These are phyloP conservation scores for Amphiprion ocellaris DNA, from an alignment of 2,113 vertebrate genomes.

Conservation along the genomic window DNA sequence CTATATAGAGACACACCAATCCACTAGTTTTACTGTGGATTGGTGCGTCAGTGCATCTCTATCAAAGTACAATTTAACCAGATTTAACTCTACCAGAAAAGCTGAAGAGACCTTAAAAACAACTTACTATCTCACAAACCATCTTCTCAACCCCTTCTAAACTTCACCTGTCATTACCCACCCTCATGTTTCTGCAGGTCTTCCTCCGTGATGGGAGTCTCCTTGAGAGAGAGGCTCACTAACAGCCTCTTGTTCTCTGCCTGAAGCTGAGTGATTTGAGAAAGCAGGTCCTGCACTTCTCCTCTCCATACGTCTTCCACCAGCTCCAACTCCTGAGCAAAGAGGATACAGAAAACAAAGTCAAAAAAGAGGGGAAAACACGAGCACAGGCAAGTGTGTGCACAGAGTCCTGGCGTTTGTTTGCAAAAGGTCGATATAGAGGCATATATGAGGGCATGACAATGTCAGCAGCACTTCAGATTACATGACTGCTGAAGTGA, in stretches of 20 bases:
- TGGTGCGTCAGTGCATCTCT: too few species aligned
- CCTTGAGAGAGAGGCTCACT: conserved; percentile 88
- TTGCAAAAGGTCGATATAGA: background rate
- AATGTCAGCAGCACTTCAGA: too few species aligned
- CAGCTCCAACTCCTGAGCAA: conserved; percentile 89
- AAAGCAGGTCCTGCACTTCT: conserved; percentile 93
- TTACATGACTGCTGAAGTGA: too few species aligned
- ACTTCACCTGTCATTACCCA: conserved; percentile 54
- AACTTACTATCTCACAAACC: background rate
- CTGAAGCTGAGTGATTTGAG: conserved; percentile 92
- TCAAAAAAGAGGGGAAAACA: background rate
- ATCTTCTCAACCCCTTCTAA: background rate
- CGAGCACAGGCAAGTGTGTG: background rate
- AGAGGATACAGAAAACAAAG: background rate
- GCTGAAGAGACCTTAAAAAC: too few species aligned
- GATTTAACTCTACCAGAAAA: too few species aligned
- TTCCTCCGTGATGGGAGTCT: conserved; percentile 86
- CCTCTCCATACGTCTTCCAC: conserved; percentile 95
- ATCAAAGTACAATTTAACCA: too few species aligned
- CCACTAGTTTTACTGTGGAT: too few species aligned
- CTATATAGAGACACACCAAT: background rate
- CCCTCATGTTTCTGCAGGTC: conserved; percentile 91
- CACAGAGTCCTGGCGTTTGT: background rate
- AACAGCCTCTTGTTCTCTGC: conserved; percentile 91
- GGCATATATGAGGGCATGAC: too few species aligned